Percentiles rank a stretch among this genome's conserved stretches.
Evolutionary conservation across 30 jellyfish, hydroid and myxozoan genomes (phyloP).

Genomic region (Catostylus mosaicus): DNA sequence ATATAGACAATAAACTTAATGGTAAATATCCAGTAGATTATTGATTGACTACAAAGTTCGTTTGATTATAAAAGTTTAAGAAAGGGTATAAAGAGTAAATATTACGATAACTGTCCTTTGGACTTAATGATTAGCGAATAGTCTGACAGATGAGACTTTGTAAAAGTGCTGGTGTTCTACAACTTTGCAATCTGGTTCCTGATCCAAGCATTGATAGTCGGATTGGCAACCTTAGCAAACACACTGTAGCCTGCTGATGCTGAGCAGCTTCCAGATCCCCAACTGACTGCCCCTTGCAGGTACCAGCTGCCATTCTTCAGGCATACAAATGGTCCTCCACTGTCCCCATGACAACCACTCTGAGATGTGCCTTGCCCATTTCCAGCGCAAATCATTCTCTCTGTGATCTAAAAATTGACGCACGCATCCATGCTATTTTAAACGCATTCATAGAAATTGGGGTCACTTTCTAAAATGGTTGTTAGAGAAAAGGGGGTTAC

Average conservation of each 20-base stretch:
- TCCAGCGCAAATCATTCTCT: conserved; percentile 90
- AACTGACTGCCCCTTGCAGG: conserved; percentile 92
- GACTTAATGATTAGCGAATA: too few relatives aligned
- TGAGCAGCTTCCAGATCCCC: conserved; percentile 86
- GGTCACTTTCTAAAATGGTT: too few relatives aligned
- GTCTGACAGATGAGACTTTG: too few relatives aligned
- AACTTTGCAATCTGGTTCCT: background rate
- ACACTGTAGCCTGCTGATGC: conserved; percentile 71
- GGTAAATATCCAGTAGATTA: too few relatives aligned
- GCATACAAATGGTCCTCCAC: conserved; percentile 97
- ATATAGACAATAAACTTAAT: too few relatives aligned
- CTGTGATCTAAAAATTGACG: conserved; percentile 44
- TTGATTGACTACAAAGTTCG: too few relatives aligned
- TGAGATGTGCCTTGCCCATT: conserved; percentile 73
- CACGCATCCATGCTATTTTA: background rate
- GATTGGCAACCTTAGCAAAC: conserved; percentile 64
- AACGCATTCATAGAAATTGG: too few relatives aligned
- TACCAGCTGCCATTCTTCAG: conserved; percentile 71
- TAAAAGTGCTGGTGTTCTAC: too few relatives aligned
- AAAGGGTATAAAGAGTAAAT: too few relatives aligned
- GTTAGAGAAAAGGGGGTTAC: too few relatives aligned
- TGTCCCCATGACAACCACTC: conserved; percentile 97
- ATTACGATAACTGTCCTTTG: too few relatives aligned
- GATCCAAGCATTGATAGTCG: conserved; percentile 51
- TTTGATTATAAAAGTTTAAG: too few relatives aligned